Conservation (phyloP, 2,797 vertebrate species). For the Poliocrania exsul region DNA sequence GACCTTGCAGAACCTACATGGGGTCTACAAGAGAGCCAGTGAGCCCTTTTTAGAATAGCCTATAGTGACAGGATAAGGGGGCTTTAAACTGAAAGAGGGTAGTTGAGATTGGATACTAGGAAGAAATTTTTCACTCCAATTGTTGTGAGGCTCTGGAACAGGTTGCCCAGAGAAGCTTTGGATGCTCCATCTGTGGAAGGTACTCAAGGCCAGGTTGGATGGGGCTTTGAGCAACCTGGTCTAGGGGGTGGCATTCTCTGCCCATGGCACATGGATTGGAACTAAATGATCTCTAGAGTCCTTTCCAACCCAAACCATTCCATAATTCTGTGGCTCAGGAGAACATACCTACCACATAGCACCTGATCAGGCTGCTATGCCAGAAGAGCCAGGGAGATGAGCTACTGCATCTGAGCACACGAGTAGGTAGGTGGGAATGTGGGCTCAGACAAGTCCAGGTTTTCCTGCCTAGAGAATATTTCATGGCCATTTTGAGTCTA, state of each 20-base stretch:
- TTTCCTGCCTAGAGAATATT: background rate
- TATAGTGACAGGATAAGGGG: background rate
- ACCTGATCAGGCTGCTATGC: background rate
- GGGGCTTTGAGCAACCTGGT: background rate
- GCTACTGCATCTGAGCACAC: background rate
- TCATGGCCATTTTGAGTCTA: slow-evolving; percentile 1
- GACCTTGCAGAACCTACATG: background rate
- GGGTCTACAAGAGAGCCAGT: accelerated
- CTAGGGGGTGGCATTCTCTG: background rate
- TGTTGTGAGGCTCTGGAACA: background rate
- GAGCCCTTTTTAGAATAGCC: background rate
- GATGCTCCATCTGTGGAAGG: background rate
- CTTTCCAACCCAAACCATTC: background rate
- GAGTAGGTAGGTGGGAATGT: background rate
- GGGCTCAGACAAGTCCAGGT: background rate
- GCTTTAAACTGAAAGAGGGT: background rate
- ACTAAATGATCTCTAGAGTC: background rate
- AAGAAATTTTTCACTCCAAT: background rate
- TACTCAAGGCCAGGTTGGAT: background rate
- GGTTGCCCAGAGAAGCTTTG: background rate
- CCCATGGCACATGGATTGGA: accelerated
- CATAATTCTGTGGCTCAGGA: background rate
- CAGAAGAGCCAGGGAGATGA: background rate
- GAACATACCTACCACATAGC: background rate
- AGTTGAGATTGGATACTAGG: background rate